These are phyloP conservation scores for Pangasianodon gigas DNA, from an alignment of 2,113 vertebrate species.

Conservation along the genomic window DNA sequence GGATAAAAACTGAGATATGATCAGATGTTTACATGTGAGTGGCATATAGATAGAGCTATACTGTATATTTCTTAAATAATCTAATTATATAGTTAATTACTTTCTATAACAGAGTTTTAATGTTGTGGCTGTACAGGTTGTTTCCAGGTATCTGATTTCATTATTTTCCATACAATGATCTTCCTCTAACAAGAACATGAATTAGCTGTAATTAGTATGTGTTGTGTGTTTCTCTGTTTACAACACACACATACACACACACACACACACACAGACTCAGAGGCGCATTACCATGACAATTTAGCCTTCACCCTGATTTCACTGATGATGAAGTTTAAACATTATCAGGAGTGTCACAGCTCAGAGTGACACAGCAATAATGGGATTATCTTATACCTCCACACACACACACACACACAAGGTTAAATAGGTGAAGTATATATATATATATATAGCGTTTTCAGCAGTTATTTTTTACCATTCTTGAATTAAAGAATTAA, in stretches of 20 bases:
- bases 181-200: neutral
- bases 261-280: neutral
- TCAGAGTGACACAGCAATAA: neutral
- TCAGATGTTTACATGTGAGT: neutral
- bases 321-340: neutral
- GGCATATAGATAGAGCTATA: neutral
- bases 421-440: too few relatives aligned
- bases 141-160: neutral
- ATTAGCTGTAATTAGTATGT: neutral
- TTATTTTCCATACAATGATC: neutral
- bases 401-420: too few relatives aligned
- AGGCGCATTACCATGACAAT: neutral
- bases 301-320: neutral
- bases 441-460: too few relatives aligned
- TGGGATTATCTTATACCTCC: neutral
- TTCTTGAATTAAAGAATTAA: too few relatives aligned
- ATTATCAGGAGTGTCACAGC: neutral
- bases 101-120: neutral
- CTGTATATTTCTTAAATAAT: neutral
- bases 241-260: neutral
- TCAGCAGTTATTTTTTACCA: too few relatives aligned
- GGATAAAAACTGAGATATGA: neutral
- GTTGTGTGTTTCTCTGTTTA: neutral
- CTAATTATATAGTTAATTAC: neutral
- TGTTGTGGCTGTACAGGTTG: neutral